phyloP scores from a whole-genome alignment of 2,797 vertebrate genomes.

The Eleutherodactylus coqui region DNA sequence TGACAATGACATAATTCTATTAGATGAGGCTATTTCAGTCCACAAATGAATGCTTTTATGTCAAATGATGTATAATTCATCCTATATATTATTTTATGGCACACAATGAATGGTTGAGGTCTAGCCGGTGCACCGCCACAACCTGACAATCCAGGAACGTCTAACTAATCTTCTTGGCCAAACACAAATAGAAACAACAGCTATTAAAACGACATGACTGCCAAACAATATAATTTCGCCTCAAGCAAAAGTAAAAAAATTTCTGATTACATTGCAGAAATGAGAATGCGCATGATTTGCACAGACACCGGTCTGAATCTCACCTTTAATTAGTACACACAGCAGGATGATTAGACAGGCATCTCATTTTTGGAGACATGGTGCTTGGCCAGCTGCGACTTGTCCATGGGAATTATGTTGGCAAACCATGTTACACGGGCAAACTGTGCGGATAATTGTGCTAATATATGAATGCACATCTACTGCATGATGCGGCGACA shows the following conservation, averaged over 20 bases:
- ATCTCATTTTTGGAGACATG: neutral
- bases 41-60: neutral
- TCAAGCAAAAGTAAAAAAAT: neutral
- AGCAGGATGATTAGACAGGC: slow-evolving; percentile 38
- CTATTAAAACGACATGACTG: slow-evolving; percentile 12
- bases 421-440: neutral
- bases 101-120: neutral
- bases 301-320: slow-evolving; percentile 7
- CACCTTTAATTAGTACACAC: slow-evolving; percentile 42
- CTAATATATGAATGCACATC: neutral
- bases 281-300: neutral
- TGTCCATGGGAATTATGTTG: slow-evolving; percentile 33
- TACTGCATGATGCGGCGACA: neutral
- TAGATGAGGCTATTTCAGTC: neutral
- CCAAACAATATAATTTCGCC: neutral
- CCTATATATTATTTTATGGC: no score
- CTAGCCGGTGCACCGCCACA: neutral
- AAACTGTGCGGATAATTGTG: neutral
- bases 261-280: slow-evolving; percentile 8
- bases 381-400: slow-evolving; percentile 27
- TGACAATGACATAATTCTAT: no score
- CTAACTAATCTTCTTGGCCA: neutral
- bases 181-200: neutral
- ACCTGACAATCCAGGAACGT: neutral
- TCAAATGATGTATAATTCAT: neutral